Evolutionary conservation across 2,888 invertebrate species (phyloP), one percentile per base, ranked within the genome.

Genomic region (Itoplectis maculator): DNA sequence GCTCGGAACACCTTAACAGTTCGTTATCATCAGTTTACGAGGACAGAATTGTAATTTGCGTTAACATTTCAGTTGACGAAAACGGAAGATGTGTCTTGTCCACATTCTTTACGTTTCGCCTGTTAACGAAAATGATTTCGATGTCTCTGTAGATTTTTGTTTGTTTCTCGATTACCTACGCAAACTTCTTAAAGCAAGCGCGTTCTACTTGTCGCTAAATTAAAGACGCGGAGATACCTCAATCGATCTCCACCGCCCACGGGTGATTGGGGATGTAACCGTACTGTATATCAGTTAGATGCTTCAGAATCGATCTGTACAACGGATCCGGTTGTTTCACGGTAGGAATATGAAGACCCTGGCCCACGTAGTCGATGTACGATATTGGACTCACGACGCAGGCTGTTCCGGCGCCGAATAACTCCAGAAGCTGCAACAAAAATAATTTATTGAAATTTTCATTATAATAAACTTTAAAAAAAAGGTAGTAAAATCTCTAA

Each of bases 401-500:
- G 0, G 99, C 99, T 29, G 99, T 99, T 76, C 99, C 99, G n/a
- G 98, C 95, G 79, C 99, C 99, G 93, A 99, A 99, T 93, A 99
- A 95, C 93, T 99, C 99, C 87, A 98, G 92, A 86, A 99, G 93
- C 99, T 99, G 94, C 0, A 94, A 94, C 80, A 86, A 86, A 86
- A 86, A 0, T 18, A 18, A 45, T n/a, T 5, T 5, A 9, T 59
- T 72, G 9, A 56, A 42, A 11, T 42, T 42, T 7, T 42, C 13
- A 7, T n/a, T n/a, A n/a, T n/a, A n/a, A n/a, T n/a, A n/a, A n/a
- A n/a, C n/a, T n/a, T n/a, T n/a, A n/a, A n/a, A n/a, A n/a, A n/a
- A n/a, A n/a, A n/a, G n/a, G n/a, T n/a, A n/a, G n/a, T n/a, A n/a
- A n/a, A n/a, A n/a, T n/a, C n/a, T n/a, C n/a, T n/a, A n/a, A n/a